Evolutionary conservation across 2,888 invertebrate species (phyloP).

Genomic region (Tridacna gigas): DNA sequence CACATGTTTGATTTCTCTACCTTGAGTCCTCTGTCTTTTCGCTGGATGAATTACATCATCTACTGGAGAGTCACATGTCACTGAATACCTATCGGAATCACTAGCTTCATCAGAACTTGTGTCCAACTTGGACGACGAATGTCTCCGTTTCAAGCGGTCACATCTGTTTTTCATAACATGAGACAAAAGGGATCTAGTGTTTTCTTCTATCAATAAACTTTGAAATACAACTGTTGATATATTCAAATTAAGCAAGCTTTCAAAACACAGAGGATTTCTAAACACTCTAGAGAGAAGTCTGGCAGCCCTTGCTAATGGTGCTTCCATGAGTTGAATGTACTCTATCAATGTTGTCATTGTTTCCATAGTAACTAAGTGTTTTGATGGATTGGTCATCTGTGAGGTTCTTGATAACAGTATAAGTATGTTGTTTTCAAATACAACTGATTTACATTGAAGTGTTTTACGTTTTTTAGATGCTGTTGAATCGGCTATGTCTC

Average conservation of each 20-base stretch:
- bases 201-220: conserved; percentile 63
- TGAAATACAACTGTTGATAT: conserved; percentile 70
- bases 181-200: conserved; percentile 36
- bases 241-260: conserved; percentile 71
- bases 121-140: conserved; percentile 8
- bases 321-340: conserved; percentile 69
- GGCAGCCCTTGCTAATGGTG: conserved; percentile 71
- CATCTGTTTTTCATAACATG: background rate
- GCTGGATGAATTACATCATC: conserved; percentile 28
- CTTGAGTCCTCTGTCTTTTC: conserved; percentile 32
- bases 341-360: conserved; percentile 72
- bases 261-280: conserved; percentile 77
- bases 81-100: conserved; percentile 44
- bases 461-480: background rate
- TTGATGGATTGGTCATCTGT: conserved; percentile 74
- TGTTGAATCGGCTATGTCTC: background rate
- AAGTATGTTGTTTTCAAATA: conserved; percentile 73
- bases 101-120: conserved; percentile 7
- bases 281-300: conserved; percentile 75
- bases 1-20: background rate
- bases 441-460: conserved; percentile 6
- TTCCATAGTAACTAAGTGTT: conserved; percentile 66
- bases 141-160: conserved; percentile 1
- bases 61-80: conserved; percentile 16
- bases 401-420: conserved; percentile 79